Evolutionary conservation across 2,888 invertebrate genomes (phyloP).

Genomic region (Trissolcus japonicus): DNA sequence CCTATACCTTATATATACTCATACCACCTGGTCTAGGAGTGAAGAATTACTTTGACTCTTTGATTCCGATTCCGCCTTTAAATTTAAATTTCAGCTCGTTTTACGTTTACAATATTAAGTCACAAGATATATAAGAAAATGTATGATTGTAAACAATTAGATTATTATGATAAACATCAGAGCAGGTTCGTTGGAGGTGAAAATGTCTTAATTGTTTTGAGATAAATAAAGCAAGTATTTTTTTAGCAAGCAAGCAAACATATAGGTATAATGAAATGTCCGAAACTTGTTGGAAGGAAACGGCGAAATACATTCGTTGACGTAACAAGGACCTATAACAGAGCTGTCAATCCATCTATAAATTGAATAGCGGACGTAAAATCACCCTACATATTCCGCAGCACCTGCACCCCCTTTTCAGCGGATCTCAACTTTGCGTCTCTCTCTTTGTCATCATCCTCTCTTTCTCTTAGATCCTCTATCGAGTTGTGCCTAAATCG

Average conservation of each 20-base stretch:
- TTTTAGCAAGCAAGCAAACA: not conserved
- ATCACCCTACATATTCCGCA: conserved; percentile 70
- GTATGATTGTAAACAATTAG: no score
- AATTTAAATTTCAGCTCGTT: not conserved
- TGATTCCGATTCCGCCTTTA: conserved; percentile 3
- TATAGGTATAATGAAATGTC: conserved; percentile 29
- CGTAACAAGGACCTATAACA: conserved; percentile 74
- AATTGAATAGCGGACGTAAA: conserved; percentile 74
- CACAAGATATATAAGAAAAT: no score
- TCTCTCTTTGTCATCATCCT: not conserved
- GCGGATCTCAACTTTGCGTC: conserved; percentile 55
- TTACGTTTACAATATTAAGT: not conserved
- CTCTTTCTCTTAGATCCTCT: conserved; percentile 60
- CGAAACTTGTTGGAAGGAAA: conserved; percentile 38
- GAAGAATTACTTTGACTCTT: conserved; percentile 59
- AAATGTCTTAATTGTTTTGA: no score
- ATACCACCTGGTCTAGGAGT: conserved; percentile 74
- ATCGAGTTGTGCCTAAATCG: conserved; percentile 59
- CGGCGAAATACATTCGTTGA: conserved; percentile 56
- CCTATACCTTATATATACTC: conserved; percentile 19
- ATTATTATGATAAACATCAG: no score
- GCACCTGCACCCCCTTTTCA: conserved; percentile 66
- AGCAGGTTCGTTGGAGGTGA: no score
- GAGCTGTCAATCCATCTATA: conserved; percentile 75
- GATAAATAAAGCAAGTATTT: not conserved